Evolutionary conservation across 1,140 invertebrate genomes (phyloP).

Genomic region (Philaenus spumarius): DNA sequence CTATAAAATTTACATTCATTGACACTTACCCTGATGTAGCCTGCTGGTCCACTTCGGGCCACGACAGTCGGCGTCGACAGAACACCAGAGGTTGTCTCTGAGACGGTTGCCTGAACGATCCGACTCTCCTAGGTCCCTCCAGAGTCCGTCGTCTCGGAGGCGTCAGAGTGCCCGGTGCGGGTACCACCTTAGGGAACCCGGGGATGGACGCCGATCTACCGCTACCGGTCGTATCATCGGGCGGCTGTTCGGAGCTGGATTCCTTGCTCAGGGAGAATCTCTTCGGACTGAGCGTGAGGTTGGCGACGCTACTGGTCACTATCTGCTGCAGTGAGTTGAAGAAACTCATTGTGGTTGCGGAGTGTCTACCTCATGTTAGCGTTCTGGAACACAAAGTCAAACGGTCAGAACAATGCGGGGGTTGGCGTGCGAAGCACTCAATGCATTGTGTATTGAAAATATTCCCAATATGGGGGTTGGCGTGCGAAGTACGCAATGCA

Average conservation of each 20-base stretch:
- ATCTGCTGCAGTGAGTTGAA: slow-evolving; percentile 73
- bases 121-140: slow-evolving; percentile 34
- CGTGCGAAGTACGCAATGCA: no score
- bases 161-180: slow-evolving; percentile 51
- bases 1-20: not conserved
- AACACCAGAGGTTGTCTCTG: slow-evolving; percentile 49
- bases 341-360: slow-evolving; percentile 59
- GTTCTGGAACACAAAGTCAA: no score
- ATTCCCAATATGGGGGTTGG: no score
- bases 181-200: slow-evolving; percentile 53
- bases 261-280: slow-evolving; percentile 65
- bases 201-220: slow-evolving; percentile 34
- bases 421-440: no score
- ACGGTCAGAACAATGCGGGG: no score
- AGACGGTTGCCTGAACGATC: slow-evolving; percentile 44
- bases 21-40: slow-evolving; percentile 64
- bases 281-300: slow-evolving; percentile 65
- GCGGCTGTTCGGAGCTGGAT: slow-evolving; percentile 42
- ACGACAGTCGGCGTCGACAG: slow-evolving; percentile 64
- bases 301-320: slow-evolving; percentile 69
- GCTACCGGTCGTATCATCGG: slow-evolving; percentile 32
- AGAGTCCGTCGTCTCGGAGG: slow-evolving; percentile 43
- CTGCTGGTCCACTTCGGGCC: slow-evolving; percentile 73
- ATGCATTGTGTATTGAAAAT: no score
- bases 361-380: no score